Evolutionary conservation across 2,888 invertebrate species (phyloP), one percentile per base, ranked within the genome.

Genomic region (Abscondita cerata): DNA sequence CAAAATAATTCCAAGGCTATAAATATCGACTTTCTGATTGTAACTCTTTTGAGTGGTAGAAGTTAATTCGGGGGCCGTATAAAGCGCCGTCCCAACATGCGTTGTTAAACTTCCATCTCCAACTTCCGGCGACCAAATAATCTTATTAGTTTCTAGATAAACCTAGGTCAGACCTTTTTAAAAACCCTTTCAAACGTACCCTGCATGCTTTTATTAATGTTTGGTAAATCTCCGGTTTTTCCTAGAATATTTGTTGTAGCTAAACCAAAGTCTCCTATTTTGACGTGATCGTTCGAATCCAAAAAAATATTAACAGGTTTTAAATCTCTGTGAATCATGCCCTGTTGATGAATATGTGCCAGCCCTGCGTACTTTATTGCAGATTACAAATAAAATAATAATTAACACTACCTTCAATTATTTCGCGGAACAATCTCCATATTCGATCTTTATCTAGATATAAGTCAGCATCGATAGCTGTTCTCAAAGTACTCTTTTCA

Each of bases 191-290:
- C 16, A 15, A 41, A 56, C 47, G 56, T 65, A 70, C 72, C 73
- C 64, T 68, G 62, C 13, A 67, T 54, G 60, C 73, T 77, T 64
- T 70, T 76, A 16, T 70, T 73, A 16, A 68, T 59, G 9, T 55
- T 59, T 40, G 67, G 59, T 13, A 56, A 25, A 12, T 77, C 77
- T 53, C 71, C 75, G 20, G 71, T 66, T 69, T 73, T 73, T 1
- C 71, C 66, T 47, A 78, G 71, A 52, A 89, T 85, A 69, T 86
- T 89, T 0, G 92, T 93, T 0, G 96, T 97, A 0, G 98, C 98
- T 1, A 98, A 83, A 11, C 98, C 98, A 80, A 98, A 98, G 81
- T 98, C 98, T 9, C 98, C 98, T 68, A 98, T 98, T 84, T 98
- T 98, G 1, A 95, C 96, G 77, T 95, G 95, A 81, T 97, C 96